A percentile compares a stretch with the other conserved stretches of the same genome.
Conservation (phyloP, 1,140 invertebrate species). For the Anadara kagoshimensis region DNA sequence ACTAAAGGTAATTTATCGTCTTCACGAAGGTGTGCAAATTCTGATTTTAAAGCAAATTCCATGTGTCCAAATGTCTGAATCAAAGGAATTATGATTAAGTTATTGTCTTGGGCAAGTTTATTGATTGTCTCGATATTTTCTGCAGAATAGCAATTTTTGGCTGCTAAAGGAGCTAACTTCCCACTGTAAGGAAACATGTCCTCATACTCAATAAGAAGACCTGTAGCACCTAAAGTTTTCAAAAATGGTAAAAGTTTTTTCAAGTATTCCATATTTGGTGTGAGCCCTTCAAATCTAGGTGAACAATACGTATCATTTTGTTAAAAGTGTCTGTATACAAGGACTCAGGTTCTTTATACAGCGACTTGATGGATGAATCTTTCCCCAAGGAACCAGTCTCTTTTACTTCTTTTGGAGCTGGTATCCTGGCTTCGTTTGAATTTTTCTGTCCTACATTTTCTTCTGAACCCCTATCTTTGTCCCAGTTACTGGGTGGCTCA, state of each 20-base stretch:
- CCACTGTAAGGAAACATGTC: constrained; percentile 96
- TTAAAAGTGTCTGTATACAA: no score
- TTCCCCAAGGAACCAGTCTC: no score
- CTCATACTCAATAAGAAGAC: constrained; percentile 95
- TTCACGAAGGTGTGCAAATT: no score
- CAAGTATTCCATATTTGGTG: constrained; percentile 58
- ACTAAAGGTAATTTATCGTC: no score
- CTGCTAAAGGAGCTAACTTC: constrained; percentile 79
- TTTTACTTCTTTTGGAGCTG: no score
- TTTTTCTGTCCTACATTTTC: no score
- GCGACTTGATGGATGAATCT: no score
- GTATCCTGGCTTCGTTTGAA: no score
- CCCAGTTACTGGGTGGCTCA: no score
- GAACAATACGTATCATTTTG: constrained; percentile 49
- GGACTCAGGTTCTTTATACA: no score
- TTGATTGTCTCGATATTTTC: constrained; percentile 81
- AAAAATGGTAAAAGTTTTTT: constrained; percentile 75
- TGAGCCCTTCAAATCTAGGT: constrained; percentile 71
- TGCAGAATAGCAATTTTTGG: constrained; percentile 84
- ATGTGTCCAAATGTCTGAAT: constrained; percentile 96
- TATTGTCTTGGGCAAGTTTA: constrained; percentile 79
- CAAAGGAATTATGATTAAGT: constrained; percentile 91
- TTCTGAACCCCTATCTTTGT: no score
- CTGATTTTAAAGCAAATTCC: constrained; percentile 58
- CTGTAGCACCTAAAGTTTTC: constrained; percentile 87